These are phyloP conservation scores for Gerris lacustris DNA, from an alignment of 2,888 invertebrate species.

Conservation along the genomic window DNA sequence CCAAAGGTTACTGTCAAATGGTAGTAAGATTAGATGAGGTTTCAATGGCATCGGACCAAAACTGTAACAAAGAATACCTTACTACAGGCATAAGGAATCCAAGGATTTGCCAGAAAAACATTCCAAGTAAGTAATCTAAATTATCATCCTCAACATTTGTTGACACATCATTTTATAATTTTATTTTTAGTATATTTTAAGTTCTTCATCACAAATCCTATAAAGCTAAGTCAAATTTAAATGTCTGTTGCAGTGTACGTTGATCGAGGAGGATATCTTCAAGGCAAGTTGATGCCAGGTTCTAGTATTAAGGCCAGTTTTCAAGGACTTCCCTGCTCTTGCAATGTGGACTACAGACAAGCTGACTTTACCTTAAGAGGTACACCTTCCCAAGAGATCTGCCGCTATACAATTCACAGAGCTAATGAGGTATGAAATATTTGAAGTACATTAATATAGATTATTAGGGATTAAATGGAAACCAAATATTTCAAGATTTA, in stretches of 20 bases:
- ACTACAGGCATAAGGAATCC: background rate
- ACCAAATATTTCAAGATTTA: background rate
- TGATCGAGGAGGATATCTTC: background rate
- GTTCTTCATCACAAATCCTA: no score
- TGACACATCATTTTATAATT: no score
- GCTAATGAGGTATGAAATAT: background rate
- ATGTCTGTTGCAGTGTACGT: background rate
- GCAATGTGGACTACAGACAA: background rate
- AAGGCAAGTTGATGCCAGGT: background rate
- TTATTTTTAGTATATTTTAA: no score
- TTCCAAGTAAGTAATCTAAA: background rate
- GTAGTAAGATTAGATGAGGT: background rate
- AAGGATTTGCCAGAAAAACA: background rate
- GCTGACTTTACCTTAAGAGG: background rate
- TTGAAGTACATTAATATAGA: background rate
- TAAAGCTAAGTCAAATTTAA: no score
- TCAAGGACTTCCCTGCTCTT: background rate
- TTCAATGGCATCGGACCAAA: background rate
- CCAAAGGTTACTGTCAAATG: background rate
- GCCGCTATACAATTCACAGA: background rate
- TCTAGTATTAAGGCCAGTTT: background rate
- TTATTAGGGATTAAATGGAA: background rate
- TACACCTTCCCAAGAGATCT: background rate
- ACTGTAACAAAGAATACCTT: background rate
- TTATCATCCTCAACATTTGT: background rate